A percentile compares a stretch with the other conserved stretches of the same genome.
These are phyloP conservation scores for Eueremaeus valkanovi DNA, from an alignment of 2,888 invertebrate genomes.

Conservation along the genomic window DNA sequence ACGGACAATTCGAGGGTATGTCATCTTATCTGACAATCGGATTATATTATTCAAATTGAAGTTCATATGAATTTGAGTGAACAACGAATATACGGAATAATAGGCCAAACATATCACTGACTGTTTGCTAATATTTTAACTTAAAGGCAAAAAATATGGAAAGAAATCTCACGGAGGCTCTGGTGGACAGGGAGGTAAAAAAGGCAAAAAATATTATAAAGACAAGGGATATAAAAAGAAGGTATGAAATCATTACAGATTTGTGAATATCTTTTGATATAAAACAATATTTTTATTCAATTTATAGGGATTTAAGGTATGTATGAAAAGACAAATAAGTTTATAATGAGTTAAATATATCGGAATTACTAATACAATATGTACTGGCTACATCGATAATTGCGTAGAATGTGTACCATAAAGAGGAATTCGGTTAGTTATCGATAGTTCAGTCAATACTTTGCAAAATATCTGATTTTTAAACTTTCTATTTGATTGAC, in stretches of 20 bases:
- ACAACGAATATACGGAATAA: too few species aligned
- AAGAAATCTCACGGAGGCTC: conserved; percentile 25
- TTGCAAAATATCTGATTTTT: neutral
- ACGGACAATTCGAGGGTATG: conserved; percentile 25
- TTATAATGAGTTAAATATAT: too few species aligned
- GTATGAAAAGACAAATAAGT: too few species aligned
- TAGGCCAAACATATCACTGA: too few species aligned
- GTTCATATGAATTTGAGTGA: neutral
- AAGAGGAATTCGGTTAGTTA: conserved; percentile 22
- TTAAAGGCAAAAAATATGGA: conserved; percentile 16
- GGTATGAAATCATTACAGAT: neutral
- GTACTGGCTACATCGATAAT: neutral
- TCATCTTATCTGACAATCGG: too few species aligned
- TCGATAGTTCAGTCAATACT: neutral
- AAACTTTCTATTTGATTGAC: neutral
- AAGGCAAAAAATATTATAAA: conserved; percentile 29
- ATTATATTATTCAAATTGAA: too few species aligned
- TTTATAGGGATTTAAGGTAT: too few species aligned
- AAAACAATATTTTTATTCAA: conserved; percentile 6
- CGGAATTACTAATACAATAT: neutral
- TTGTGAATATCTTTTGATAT: neutral
- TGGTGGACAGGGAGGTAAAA: conserved; percentile 26
- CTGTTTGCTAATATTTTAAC: too few species aligned
- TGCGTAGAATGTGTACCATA: conserved; percentile 27
- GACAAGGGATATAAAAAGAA: conserved; percentile 27